Evolutionary conservation across 2,888 invertebrate species (phyloP).

Genomic region (Hyalella azteca): DNA sequence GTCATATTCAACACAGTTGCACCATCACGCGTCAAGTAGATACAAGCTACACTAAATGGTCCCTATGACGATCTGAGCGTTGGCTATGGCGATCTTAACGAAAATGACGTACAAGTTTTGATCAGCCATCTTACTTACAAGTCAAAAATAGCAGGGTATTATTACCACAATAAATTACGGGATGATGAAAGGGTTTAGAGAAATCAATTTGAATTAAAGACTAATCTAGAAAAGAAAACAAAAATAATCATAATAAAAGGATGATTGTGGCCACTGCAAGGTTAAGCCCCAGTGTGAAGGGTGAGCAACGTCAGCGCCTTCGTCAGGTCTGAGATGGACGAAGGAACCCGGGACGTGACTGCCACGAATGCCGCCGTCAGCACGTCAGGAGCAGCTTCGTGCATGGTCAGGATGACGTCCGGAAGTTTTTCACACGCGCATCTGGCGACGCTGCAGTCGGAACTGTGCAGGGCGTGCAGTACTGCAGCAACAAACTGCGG

Average conservation of each 20-base stretch:
- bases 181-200: no score
- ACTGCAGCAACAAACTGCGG: constrained; percentile 76
- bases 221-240: not conserved
- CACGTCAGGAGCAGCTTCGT: constrained; percentile 80
- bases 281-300: constrained; percentile 79
- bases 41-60: no score
- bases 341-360: constrained; percentile 80
- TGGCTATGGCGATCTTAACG: no score
- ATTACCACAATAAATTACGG: no score
- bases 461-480: constrained; percentile 80
- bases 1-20: no score
- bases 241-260: not conserved
- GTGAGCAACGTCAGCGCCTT: constrained; percentile 82
- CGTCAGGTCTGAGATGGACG: constrained; percentile 76
- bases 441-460: constrained; percentile 78
- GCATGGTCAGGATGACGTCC: constrained; percentile 75
- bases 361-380: constrained; percentile 81
- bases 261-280: no score
- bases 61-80: no score
- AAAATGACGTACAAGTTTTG: no score
- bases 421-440: constrained; percentile 82
- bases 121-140: no score
- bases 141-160: no score
- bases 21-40: no score
- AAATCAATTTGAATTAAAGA: not conserved